Evolutionary conservation across 2,888 invertebrate species (phyloP).

Genomic region (Augochlorella aurata): DNA sequence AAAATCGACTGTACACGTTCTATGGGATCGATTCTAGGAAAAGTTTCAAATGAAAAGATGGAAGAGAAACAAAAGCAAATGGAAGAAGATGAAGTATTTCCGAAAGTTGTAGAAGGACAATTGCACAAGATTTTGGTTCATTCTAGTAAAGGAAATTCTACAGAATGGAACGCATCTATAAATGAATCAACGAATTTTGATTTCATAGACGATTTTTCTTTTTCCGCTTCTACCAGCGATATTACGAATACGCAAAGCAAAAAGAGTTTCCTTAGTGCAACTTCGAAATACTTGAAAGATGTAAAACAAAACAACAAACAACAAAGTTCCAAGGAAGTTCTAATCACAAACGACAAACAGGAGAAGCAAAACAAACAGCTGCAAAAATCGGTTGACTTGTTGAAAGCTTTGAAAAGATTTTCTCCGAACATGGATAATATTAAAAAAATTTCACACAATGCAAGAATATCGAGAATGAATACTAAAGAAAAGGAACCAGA

Average conservation of each 20-base stretch:
- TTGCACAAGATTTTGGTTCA: not conserved
- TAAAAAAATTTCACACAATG: constrained; percentile 3
- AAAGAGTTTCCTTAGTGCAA: constrained; percentile 17
- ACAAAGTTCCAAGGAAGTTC: not conserved
- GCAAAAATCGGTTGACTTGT: constrained; percentile 1
- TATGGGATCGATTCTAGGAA: constrained; percentile 27
- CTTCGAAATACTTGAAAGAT: not conserved
- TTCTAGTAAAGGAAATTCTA: not conserved
- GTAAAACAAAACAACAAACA: not conserved
- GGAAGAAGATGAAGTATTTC: not conserved
- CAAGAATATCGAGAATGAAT: not conserved
- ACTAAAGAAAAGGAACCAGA: not conserved
- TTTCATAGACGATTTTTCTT: constrained; percentile 21
- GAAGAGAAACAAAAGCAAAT: not conserved
- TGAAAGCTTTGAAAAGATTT: constrained; percentile 29
- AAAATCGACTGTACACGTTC: constrained; percentile 67
- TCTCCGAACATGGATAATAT: not conserved
- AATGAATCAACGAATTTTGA: constrained; percentile 16
- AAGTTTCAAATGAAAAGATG: not conserved
- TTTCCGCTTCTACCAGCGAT: constrained; percentile 11
- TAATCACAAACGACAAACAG: not conserved
- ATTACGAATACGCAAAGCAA: constrained; percentile 32
- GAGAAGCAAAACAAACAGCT: not conserved
- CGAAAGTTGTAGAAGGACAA: not conserved
- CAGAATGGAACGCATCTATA: not conserved